These are phyloP conservation scores for Asbolus verrucosus DNA, from an alignment of 1,140 invertebrate species.

Conservation along the genomic window DNA sequence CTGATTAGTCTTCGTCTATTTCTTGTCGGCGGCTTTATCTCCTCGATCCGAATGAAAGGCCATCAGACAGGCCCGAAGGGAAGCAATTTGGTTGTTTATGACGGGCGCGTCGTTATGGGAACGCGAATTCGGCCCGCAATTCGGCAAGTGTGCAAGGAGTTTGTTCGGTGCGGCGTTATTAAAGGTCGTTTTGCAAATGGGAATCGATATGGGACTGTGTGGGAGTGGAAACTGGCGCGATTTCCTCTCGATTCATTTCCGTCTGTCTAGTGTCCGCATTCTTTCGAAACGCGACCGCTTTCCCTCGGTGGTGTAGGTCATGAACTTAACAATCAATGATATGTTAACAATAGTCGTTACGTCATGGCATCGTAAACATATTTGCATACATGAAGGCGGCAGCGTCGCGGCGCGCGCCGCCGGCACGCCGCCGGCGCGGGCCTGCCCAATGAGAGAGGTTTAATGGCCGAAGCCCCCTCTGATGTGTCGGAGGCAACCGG, in stretches of 20 bases:
- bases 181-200: conserved; percentile 4
- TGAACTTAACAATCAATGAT: conserved; percentile 65
- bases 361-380: conserved; percentile 63
- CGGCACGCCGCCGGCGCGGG: conserved; percentile 49
- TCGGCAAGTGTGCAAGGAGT: too few species aligned
- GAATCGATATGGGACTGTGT: conserved; percentile 16
- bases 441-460: conserved; percentile 55
- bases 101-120: too few species aligned
- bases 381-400: conserved; percentile 60
- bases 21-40: too few species aligned
- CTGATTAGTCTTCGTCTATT: too few species aligned
- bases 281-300: conserved; percentile 53
- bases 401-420: conserved; percentile 30
- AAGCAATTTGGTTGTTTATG: too few species aligned
- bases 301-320: conserved; percentile 61
- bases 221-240: conserved; percentile 24
- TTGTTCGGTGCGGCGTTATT: too few species aligned
- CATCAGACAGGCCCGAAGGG: too few species aligned
- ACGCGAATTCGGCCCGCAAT: too few species aligned
- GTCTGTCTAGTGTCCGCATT: conserved; percentile 51
- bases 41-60: too few species aligned
- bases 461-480: conserved; percentile 54
- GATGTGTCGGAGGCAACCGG: conserved; percentile 12
- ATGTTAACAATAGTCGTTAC: conserved; percentile 64
- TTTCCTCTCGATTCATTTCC: conserved; percentile 39